Evolutionary conservation across 2,113 vertebrate genomes (phyloP), one percentile per base, ranked within the genome.

Genomic region (Columbina picui): DNA sequence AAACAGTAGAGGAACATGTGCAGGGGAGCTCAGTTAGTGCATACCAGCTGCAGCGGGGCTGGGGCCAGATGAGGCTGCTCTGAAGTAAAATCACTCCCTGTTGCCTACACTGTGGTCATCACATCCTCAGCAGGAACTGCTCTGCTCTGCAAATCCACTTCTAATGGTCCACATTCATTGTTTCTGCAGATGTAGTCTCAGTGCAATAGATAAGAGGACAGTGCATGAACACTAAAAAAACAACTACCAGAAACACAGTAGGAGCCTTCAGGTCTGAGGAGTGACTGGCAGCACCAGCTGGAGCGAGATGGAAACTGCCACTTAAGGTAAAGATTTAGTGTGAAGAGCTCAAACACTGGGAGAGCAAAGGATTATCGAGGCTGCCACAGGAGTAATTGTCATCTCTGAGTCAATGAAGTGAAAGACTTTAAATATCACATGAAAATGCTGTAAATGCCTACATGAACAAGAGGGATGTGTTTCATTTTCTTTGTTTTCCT

Each of bases 261-360:
- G n/a, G 38, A 94, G 38, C 38, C 71, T 90, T 93, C 7, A 80
- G 61, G 68, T 89, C 76, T 89, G 41, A 14, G 25, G 3, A 88
- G 73, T 94, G 79, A 94, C 86, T 89, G 83, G 50, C 71, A 95
- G 83, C 45, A 88, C 55, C 60, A 89, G 64, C 85, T 92, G 90
- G 79, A 88, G 32, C 83, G 63, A 74, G 19, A 56, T 21, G 36
- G 63, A 89, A 92, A 85, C 61, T 43, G 29, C 34, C 70, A 59
- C 50, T 83, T 95, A 73, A 79, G 38, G 67, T 78, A 89, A 90
- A 87, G 60, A 86, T 89, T 91, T 78, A 91, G 68, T 49, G 23
- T 59, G 39, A 89, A 92, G 45, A 86, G 27, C 49, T 80, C 45
- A 65, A 94, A 91, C 75, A 68, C 63, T 74, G 41, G 39, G 63